A percentile compares a stretch with the other conserved stretches of the same genome.
These are phyloP conservation scores for Meliscaeva auricollis DNA, from an alignment of 2,888 invertebrate species.

Conservation along the genomic window DNA sequence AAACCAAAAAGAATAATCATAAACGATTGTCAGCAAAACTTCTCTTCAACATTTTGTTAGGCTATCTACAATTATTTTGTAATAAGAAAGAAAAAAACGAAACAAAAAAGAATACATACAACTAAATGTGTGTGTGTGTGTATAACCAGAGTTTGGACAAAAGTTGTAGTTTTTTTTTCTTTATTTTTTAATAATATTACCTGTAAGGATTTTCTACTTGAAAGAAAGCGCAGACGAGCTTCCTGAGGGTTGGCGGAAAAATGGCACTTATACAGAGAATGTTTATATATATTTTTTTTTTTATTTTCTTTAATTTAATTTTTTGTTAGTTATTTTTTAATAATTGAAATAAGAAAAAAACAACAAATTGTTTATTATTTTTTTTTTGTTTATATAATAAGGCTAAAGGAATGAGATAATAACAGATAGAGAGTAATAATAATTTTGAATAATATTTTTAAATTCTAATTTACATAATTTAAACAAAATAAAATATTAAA, in stretches of 20 bases:
- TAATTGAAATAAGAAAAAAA: constrained; percentile 37
- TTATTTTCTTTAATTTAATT: constrained; percentile 27
- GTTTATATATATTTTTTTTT: constrained; percentile 37
- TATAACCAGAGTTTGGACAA: constrained; percentile 30
- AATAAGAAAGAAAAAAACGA: constrained; percentile 29
- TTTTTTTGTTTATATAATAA: constrained; percentile 55
- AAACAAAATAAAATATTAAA: constrained; percentile 44
- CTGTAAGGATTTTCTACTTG: constrained; percentile 36
- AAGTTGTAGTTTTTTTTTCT: not conserved
- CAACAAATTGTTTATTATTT: constrained; percentile 44
- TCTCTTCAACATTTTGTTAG: constrained; percentile 68
- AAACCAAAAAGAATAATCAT: constrained; percentile 13
- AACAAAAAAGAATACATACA: constrained; percentile 41
- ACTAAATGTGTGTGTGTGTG: constrained; percentile 32
- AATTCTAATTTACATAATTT: constrained; percentile 67
- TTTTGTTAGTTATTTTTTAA: constrained; percentile 36
- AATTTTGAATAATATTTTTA: constrained; percentile 61
- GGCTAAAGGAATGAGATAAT: constrained; percentile 68
- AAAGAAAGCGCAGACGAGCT: constrained; percentile 16
- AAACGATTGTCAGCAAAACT: constrained; percentile 73
- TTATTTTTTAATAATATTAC: not conserved
- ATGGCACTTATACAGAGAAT: constrained; percentile 76
- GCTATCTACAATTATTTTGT: constrained; percentile 72
- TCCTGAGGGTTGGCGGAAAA: constrained; percentile 51
- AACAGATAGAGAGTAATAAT: constrained; percentile 58